Percentiles rank a stretch among this genome's conserved stretches.
These are phyloP conservation scores for Atractosteus spatula DNA, from an alignment of 2,113 vertebrate species.

Conservation along the genomic window DNA sequence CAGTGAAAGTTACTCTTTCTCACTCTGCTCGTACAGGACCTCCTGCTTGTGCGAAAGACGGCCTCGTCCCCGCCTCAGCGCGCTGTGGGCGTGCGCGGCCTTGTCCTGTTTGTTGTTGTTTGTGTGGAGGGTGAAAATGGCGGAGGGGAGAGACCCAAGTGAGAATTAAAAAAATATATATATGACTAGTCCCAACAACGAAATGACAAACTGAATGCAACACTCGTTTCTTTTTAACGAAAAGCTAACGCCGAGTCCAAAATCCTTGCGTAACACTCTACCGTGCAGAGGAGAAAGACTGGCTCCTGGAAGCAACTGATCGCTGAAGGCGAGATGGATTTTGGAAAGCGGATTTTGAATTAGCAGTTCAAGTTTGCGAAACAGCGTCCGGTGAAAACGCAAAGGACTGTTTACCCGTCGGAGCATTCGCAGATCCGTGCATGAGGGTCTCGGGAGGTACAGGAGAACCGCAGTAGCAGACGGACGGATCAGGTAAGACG, in stretches of 20 bases:
- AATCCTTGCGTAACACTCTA: constrained; percentile 12
- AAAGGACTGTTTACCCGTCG: constrained; percentile 10
- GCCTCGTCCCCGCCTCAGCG: too few relatives aligned
- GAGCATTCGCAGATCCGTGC: too few relatives aligned
- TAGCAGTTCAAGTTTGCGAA: neutral
- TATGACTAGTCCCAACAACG: constrained; percentile 40
- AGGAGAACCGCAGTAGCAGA: constrained; percentile 3
- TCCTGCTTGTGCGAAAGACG: too few relatives aligned
- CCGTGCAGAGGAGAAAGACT: neutral
- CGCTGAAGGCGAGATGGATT: constrained; percentile 2
- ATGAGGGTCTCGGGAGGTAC: neutral
- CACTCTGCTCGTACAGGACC: too few relatives aligned
- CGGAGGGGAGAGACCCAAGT: constrained; percentile 65
- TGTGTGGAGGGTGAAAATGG: constrained; percentile 68
- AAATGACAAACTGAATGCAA: constrained; percentile 20
- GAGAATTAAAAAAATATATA: constrained; percentile 51
- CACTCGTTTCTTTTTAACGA: constrained; percentile 13
- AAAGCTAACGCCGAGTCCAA: constrained; percentile 18
- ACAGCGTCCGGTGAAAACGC: neutral
- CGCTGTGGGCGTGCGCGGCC: constrained; percentile 59
- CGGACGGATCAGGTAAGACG: constrained; percentile 14
- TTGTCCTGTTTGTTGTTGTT: constrained; percentile 74
- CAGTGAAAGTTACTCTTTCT: too few relatives aligned
- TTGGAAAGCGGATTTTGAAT: constrained; percentile 13
- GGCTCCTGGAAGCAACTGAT: neutral